These are phyloP conservation scores for Galerucella nymphaeae DNA, from an alignment of 2,888 invertebrate species.

Conservation along the genomic window DNA sequence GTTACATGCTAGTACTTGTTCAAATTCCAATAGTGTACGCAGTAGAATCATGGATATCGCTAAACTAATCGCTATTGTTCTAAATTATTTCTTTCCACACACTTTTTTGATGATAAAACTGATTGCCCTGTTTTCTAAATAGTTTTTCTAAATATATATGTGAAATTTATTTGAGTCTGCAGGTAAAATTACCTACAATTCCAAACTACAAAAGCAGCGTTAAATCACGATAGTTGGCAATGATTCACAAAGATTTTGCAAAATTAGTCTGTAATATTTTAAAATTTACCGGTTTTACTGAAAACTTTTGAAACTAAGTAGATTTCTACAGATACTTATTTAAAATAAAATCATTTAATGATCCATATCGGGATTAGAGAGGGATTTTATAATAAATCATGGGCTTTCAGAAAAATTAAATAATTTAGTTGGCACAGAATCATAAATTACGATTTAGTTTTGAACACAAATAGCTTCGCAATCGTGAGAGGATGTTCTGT, in stretches of 20 bases:
- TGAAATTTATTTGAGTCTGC: conserved; percentile 2
- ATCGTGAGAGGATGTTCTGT: conserved; percentile 8
- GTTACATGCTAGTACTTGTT: no score
- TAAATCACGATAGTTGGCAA: conserved; percentile 1
- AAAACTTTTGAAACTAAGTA: no score
- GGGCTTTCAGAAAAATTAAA: conserved; percentile 12
- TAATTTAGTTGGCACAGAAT: conserved; percentile 35
- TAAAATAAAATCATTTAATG: neutral
- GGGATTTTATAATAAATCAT: neutral
- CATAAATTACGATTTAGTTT: conserved; percentile 34
- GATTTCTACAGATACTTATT: no score
- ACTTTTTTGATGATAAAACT: no score
- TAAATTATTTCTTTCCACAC: no score
- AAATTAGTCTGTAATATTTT: neutral
- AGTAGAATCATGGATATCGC: no score
- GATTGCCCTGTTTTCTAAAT: neutral
- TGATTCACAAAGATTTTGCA: conserved; percentile 6
- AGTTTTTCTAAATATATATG: neutral
- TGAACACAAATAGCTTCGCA: conserved; percentile 30
- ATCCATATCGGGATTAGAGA: conserved; percentile 1
- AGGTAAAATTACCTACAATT: conserved; percentile 17
- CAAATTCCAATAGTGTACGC: no score
- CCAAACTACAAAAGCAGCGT: neutral
- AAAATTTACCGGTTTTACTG: neutral
- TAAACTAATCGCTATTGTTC: no score